phyloP scores from a whole-genome alignment of 1,140 invertebrate genomes.

The Tetraneura akinire region DNA sequence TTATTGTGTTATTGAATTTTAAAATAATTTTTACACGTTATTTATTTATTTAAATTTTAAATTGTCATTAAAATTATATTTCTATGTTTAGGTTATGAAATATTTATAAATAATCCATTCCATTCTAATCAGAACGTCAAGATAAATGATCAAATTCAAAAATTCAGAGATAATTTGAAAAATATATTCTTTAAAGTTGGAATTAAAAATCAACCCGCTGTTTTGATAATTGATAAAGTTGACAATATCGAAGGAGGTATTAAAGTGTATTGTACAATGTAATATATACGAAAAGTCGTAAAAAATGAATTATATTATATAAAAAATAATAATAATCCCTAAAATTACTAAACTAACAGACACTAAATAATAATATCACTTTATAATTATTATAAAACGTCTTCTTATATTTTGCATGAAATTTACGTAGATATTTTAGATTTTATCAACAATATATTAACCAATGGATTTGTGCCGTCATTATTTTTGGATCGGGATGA shows the following conservation, averaged over 20 bases:
- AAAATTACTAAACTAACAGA: no score
- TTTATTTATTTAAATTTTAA: no score
- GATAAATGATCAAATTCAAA: background rate
- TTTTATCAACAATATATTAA: conserved; percentile 25
- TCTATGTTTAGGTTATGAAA: conserved; percentile 4
- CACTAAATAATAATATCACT: no score
- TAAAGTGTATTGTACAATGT: background rate
- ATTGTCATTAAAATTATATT: background rate
- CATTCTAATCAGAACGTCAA: background rate
- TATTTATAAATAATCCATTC: background rate
- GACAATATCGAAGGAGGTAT: conserved; percentile 23
- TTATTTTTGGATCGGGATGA: background rate
- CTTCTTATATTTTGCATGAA: background rate
- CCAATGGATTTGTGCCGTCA: conserved; percentile 19
- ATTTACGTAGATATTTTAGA: background rate
- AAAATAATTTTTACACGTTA: no score
- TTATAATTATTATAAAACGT: no score
- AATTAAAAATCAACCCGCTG: conserved; percentile 8
- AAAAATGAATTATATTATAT: no score
- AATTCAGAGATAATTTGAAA: conserved; percentile 22
- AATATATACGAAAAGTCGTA: no score
- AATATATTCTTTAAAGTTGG: conserved; percentile 19
- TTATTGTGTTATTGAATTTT: no score
- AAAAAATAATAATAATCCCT: no score
- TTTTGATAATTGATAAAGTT: conserved; percentile 19